Percentiles rank a stretch among this genome's conserved stretches.
Conservation (phyloP, 2,888 invertebrate genomes). For the Pristionchus exspectatus region DNA sequence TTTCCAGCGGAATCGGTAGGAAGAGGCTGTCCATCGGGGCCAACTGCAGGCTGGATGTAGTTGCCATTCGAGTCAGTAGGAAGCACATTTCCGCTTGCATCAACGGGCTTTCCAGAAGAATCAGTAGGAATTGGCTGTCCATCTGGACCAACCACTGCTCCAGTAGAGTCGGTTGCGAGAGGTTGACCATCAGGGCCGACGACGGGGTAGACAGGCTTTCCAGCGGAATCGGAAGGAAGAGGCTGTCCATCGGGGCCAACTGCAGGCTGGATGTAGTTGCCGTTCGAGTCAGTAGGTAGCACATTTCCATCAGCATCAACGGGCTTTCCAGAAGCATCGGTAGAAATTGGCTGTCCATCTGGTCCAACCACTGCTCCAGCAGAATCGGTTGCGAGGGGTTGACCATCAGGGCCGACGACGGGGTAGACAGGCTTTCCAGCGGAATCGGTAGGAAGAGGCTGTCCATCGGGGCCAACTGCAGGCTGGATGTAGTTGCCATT, state of each 20-base stretch:
- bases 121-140: no score
- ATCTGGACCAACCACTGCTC: slow-evolving; percentile 59
- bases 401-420: slow-evolving; percentile 56
- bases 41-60: neutral
- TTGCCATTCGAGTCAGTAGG: no score
- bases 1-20: slow-evolving; percentile 53
- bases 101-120: no score
- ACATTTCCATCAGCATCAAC: no score
- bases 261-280: no score
- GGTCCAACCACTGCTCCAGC: no score
- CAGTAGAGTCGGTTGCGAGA: slow-evolving; percentile 36
- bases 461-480: slow-evolving; percentile 47
- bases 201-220: slow-evolving; percentile 63
- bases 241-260: no score
- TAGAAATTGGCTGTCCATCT: no score
- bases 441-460: slow-evolving; percentile 55
- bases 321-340: no score
- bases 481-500: no score
- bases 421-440: slow-evolving; percentile 52
- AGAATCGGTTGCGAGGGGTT: slow-evolving; percentile 58
- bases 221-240: slow-evolving; percentile 58
- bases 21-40: slow-evolving; percentile 54
- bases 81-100: no score
- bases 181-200: slow-evolving; percentile 62
- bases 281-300: no score